A percentile compares a stretch with the other conserved stretches of the same genome.
Conservation (phyloP, 2,113 vertebrate genomes). For the Lucifuga dentata region DNA sequence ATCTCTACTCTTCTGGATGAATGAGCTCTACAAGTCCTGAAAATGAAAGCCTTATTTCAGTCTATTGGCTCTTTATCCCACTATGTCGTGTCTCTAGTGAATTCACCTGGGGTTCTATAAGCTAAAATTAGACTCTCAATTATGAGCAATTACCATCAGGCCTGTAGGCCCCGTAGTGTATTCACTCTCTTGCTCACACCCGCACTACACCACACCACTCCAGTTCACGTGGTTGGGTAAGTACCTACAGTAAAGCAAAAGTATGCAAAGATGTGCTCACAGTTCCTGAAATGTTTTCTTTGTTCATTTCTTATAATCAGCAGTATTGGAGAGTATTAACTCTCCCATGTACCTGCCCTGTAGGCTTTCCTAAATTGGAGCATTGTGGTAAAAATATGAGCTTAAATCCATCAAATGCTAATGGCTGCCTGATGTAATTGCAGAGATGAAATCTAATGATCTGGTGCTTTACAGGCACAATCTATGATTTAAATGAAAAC, state of each 20-base stretch:
- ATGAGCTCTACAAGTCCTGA: conserved; percentile 46
- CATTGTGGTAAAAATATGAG: conserved; percentile 29
- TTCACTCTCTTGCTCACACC: conserved; percentile 67
- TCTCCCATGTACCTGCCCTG: conserved; percentile 2
- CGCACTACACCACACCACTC: conserved; percentile 50
- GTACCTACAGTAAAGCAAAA: conserved; percentile 64
- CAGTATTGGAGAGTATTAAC: conserved; percentile 11
- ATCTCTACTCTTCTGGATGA: conserved; percentile 34
- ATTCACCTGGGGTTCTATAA: conserved; percentile 82
- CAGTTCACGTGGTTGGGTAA: conserved; percentile 43
- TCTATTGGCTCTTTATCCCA: conserved; percentile 71
- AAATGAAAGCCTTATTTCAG: conserved; percentile 66
- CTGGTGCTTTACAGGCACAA: conserved; percentile 11
- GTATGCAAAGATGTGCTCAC: conserved; percentile 34
- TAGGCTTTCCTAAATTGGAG: conserved; percentile 31
- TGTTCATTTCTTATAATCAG: conserved; percentile 34
- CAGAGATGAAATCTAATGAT: conserved; percentile 7
- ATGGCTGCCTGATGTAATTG: conserved; percentile 11
- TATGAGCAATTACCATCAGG: conserved; percentile 83
- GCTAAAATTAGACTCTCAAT: conserved; percentile 84
- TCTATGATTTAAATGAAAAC: background rate
- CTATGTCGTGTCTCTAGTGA: conserved; percentile 78
- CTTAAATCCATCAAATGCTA: conserved; percentile 28
- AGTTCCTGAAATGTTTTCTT: conserved; percentile 59
- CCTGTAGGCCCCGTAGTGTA: conserved; percentile 74